phyloP scores from a whole-genome alignment of 2,797 vertebrate species.

The Crax fasciolata region DNA sequence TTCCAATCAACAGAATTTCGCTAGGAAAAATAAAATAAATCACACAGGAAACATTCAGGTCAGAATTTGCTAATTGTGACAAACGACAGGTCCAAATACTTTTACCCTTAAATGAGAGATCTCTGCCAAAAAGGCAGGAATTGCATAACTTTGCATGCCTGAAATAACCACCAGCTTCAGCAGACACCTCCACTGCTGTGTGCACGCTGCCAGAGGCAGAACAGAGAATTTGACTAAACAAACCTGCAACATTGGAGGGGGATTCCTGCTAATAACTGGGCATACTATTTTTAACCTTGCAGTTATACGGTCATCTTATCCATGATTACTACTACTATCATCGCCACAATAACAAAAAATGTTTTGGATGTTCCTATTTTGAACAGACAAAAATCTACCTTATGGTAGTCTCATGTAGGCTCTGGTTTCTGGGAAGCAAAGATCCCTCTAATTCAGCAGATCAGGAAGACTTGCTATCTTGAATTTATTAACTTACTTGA shows the following conservation, averaged over 20 bases:
- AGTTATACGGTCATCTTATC: neutral
- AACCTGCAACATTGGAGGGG: neutral
- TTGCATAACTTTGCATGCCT: neutral
- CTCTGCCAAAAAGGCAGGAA: neutral
- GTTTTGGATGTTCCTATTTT: neutral
- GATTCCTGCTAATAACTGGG: neutral
- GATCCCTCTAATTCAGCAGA: neutral
- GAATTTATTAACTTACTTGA: conserved; percentile 10
- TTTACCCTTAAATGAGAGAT: neutral
- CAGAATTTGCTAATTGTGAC: neutral
- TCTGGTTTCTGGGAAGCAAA: neutral
- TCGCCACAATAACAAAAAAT: neutral
- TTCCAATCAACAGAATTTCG: neutral
- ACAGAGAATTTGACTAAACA: neutral
- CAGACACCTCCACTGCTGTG: fast-evolving
- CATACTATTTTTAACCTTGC: neutral
- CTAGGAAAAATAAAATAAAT: neutral
- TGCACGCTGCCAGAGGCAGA: neutral
- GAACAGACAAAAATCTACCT: neutral
- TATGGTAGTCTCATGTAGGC: fast-evolving
- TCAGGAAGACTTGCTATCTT: neutral
- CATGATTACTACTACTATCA: neutral
- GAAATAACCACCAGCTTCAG: neutral
- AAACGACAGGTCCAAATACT: neutral
- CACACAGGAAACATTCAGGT: neutral